phyloP scores from a whole-genome alignment of 2,113 vertebrate genomes.

The Brachypodius melanocephalos region DNA sequence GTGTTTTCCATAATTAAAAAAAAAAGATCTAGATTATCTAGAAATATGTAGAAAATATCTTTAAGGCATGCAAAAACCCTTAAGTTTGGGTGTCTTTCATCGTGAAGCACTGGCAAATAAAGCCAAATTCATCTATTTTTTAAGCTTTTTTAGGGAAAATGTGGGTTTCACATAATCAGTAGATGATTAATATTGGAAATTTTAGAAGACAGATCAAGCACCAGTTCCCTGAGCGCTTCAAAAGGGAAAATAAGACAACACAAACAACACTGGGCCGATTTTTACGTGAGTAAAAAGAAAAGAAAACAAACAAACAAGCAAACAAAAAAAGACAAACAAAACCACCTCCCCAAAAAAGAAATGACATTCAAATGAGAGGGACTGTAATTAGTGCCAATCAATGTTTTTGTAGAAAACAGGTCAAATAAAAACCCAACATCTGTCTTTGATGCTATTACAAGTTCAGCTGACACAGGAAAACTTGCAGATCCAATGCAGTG shows the following conservation, averaged over 20 bases:
- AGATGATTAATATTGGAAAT: not conserved
- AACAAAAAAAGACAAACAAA: not conserved
- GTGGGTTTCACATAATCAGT: accelerated
- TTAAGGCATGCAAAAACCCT: not conserved
- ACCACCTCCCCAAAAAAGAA: not conserved
- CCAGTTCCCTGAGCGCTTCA: not conserved
- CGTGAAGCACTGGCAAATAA: not conserved
- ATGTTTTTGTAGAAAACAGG: slow-evolving; percentile 19
- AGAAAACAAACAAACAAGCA: not conserved
- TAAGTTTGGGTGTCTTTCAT: not conserved
- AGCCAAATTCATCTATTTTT: not conserved
- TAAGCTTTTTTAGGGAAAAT: not conserved
- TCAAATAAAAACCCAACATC: not conserved
- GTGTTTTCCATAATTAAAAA: not conserved
- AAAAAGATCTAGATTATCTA: not conserved
- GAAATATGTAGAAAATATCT: not conserved
- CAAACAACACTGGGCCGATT: not conserved
- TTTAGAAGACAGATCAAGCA: not conserved
- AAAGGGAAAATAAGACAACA: not conserved
- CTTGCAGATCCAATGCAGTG: not conserved
- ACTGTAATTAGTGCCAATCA: slow-evolving; percentile 21
- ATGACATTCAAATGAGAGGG: not conserved
- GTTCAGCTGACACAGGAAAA: not conserved
- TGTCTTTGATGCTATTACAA: not conserved
- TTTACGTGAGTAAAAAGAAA: not conserved